phyloP scores from a whole-genome alignment of 2,797 vertebrate genomes.

The Mus minutoides region DNA sequence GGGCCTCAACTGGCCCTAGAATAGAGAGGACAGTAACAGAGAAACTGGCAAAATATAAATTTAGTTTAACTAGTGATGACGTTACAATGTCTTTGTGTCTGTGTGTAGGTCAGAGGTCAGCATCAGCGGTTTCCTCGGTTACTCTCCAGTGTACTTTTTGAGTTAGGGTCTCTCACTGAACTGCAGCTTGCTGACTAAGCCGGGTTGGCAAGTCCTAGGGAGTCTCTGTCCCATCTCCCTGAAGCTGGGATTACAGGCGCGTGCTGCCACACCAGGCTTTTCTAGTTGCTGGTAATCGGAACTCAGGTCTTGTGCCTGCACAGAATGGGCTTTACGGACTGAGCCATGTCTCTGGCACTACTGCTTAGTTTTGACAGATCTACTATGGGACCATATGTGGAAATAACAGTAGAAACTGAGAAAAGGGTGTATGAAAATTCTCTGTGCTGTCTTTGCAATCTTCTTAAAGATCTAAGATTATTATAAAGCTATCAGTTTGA shows the following conservation, averaged over 20 bases:
- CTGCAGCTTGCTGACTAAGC: neutral
- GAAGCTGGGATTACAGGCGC: neutral
- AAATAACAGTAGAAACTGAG: neutral
- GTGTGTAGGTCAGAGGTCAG: neutral
- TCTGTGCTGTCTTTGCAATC: neutral
- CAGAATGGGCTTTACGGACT: neutral
- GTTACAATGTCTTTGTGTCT: neutral
- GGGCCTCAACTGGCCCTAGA: neutral
- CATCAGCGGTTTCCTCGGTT: neutral
- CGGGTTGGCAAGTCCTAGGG: neutral
- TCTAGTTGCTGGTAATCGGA: neutral
- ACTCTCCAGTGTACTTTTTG: neutral
- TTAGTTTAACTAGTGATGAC: neutral
- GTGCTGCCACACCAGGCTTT: neutral
- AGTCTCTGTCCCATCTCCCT: neutral
- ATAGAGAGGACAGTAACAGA: neutral
- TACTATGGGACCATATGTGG: neutral
- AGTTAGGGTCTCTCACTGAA: neutral
- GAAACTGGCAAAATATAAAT: neutral
- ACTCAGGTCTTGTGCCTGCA: neutral
- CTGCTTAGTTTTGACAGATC: neutral
- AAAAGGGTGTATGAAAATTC: neutral
- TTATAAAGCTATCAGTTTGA: constrained; percentile 5
- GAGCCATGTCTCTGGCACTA: neutral
- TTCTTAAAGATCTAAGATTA: constrained; percentile 8